A percentile compares a stretch with the other conserved stretches of the same genome.
phyloP scores from a whole-genome alignment of 2,113 vertebrate species.

The Garra rufa region DNA sequence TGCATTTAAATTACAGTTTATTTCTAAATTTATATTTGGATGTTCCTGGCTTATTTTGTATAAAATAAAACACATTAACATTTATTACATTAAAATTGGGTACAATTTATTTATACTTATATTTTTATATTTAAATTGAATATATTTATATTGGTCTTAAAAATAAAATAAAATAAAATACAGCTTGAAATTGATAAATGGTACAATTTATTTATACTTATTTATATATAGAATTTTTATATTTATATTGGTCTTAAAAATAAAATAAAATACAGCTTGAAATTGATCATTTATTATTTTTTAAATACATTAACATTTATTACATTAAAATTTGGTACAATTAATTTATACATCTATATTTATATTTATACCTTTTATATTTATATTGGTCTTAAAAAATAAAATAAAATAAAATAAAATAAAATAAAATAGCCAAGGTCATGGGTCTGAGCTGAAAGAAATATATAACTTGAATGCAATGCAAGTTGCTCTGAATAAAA shows the following conservation, averaged over 20 bases:
- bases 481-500: not conserved
- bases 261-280: too few species aligned
- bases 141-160: too few species aligned
- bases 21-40: not conserved
- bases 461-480: not conserved
- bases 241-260: too few species aligned
- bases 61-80: too few species aligned
- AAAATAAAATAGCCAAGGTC: not conserved
- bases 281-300: too few species aligned
- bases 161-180: too few species aligned
- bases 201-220: too few species aligned
- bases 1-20: not conserved
- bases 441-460: not conserved
- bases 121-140: not conserved
- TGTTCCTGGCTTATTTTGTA: too few species aligned
- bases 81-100: too few species aligned
- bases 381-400: not conserved
- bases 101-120: not conserved
- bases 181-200: too few species aligned
- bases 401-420: not conserved
- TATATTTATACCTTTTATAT: not conserved
- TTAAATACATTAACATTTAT: not conserved
- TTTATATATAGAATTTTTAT: too few species aligned
- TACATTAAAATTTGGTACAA: not conserved
- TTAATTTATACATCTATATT: not conserved